Conservation (phyloP, 92 coral and sea anemone genomes). For the Porites rus region DNA sequence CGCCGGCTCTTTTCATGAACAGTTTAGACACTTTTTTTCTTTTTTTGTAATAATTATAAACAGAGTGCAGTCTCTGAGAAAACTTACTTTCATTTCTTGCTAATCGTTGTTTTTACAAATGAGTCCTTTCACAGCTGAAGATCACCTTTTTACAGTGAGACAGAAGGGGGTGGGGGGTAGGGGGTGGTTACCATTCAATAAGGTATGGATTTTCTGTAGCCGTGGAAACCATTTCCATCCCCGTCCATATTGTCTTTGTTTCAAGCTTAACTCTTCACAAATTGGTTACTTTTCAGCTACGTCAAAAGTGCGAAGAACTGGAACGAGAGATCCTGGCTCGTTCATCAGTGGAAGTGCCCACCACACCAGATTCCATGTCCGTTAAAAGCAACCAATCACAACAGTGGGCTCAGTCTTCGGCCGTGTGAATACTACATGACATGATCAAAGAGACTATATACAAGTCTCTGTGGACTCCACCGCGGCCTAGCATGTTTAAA, state of each 20-base stretch:
- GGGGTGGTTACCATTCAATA: too few relatives aligned
- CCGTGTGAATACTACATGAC: conserved; percentile 56
- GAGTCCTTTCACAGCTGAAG: too few relatives aligned
- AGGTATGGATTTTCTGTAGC: neutral
- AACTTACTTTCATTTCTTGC: too few relatives aligned
- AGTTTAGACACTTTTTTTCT: neutral
- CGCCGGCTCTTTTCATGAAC: neutral
- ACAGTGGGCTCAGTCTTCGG: conserved; percentile 89
- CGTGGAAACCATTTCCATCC: neutral
- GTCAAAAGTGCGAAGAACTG: conserved; percentile 94
- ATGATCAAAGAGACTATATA: neutral
- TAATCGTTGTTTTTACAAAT: too few relatives aligned
- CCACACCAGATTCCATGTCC: conserved; percentile 93
- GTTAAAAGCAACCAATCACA: conserved; percentile 89
- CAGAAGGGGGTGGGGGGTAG: too few relatives aligned
- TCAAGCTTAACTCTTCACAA: neutral
- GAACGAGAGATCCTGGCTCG: conserved; percentile 94
- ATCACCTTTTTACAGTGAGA: too few relatives aligned
- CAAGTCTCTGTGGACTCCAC: neutral
- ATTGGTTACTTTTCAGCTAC: conserved; percentile 74
- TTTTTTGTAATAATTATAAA: too few relatives aligned
- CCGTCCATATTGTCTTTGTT: neutral
- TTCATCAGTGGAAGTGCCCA: conserved; percentile 92
- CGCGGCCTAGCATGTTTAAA: too few relatives aligned
- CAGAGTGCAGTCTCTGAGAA: too few relatives aligned